Evolutionary conservation across 2,797 vertebrate genomes (phyloP).

Genomic region (Pangasius sanitwongsei): DNA sequence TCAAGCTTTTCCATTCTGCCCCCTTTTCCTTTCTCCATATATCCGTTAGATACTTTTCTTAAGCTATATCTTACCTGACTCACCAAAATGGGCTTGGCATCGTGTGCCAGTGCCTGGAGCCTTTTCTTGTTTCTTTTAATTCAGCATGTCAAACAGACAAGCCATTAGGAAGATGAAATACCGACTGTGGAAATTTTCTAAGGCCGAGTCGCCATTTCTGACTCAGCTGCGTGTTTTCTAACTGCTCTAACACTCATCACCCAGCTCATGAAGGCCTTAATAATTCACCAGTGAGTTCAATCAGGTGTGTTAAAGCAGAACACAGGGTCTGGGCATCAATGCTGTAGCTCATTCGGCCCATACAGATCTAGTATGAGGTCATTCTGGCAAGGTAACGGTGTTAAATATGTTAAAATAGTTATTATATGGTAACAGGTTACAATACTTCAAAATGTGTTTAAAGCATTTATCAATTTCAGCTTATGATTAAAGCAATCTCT

Average conservation of each 20-base stretch:
- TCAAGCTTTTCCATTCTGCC: not conserved
- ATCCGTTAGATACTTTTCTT: not conserved
- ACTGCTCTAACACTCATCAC: slow-evolving; percentile 1
- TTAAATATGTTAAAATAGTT: not conserved
- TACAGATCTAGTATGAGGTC: not conserved
- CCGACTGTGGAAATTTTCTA: not conserved
- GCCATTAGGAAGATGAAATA: slow-evolving; percentile 24
- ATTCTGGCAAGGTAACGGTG: not conserved
- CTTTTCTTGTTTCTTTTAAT: slow-evolving; percentile 22
- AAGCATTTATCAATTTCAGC: not conserved
- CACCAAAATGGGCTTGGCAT: not conserved
- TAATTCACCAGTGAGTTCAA: slow-evolving; percentile 1
- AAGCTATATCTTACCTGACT: not conserved
- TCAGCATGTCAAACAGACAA: not conserved
- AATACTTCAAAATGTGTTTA: not conserved
- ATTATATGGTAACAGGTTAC: not conserved
- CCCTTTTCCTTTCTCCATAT: slow-evolving; percentile 3
- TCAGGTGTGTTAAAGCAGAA: not conserved
- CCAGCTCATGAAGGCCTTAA: not conserved
- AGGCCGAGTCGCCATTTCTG: not conserved
- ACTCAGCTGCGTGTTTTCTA: not conserved
- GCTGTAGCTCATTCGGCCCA: not conserved
- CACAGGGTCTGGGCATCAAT: not conserved
- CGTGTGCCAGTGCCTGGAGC: slow-evolving; percentile 3
- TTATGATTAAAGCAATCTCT: too few species aligned